phyloP scores from a whole-genome alignment of 1,140 invertebrate genomes.

The Atopsyche davidsoni region DNA sequence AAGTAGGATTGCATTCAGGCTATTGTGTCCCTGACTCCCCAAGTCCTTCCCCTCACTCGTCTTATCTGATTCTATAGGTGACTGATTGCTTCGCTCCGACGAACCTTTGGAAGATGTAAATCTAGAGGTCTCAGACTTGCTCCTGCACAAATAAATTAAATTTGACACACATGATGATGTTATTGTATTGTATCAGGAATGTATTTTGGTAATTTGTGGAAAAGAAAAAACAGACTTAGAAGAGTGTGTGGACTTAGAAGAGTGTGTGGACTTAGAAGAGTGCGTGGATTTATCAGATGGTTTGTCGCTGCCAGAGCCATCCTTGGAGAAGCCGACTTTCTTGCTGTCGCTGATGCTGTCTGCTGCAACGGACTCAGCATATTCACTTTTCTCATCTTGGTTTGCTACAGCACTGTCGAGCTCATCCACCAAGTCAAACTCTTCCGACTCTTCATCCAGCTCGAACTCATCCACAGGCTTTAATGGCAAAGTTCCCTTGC shows the following conservation, averaged over 20 bases:
- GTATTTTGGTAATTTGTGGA: not conserved
- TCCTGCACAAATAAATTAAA: too few relatives aligned
- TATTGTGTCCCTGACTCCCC: too few relatives aligned
- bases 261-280: constrained; percentile 1
- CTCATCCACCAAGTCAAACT: not conserved
- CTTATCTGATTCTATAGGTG: too few relatives aligned
- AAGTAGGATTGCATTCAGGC: too few relatives aligned
- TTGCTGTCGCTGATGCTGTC: not conserved
- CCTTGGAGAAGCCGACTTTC: not conserved
- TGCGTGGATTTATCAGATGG: not conserved
- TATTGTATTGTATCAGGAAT: not conserved
- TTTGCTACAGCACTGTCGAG: not conserved
- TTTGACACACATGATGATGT: too few relatives aligned
- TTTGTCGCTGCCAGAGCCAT: constrained; percentile 3
- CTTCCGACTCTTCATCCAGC: not conserved
- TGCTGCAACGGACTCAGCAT: not conserved
- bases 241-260: not conserved
- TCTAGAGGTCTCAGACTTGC: too few relatives aligned
- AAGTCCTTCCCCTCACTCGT: too few relatives aligned
- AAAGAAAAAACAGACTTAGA: too few relatives aligned
- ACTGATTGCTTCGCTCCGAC: too few relatives aligned
- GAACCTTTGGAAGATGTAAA: too few relatives aligned
- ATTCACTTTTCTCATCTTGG: not conserved
- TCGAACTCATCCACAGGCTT: not conserved
- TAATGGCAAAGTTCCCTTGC: not conserved